Evolutionary conservation across 2,888 invertebrate species (phyloP), one percentile per base, ranked within the genome.

Genomic region (Aplocera efformata): DNA sequence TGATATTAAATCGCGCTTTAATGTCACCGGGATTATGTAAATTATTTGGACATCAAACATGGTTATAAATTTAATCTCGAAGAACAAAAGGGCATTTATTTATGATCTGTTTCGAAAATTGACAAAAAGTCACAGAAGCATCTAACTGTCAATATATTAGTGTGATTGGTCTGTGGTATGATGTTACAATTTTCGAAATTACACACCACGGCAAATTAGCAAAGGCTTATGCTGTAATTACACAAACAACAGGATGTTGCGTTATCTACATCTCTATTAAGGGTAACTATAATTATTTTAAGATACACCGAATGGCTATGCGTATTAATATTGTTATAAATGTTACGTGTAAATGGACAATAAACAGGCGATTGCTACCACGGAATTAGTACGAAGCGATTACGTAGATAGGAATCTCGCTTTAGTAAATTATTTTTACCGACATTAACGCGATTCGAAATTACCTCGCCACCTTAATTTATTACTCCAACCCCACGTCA

Each of bases 311-410:
- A 36, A 32, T 33, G 30, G 30, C 38, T 32, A 31, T 28, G 9
- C 13, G 2, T 17, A 17, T 17, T 17, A 17, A 58, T 60, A 53
- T 53, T 52, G 50, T 57, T 50, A 60, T 53, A 61, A 68, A 62
- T 57, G 54, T 53, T 62, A 66, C 67, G 63, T 70, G 70, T 72
- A 66, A 73, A 72, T 64, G 67, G 62, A 64, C 61, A 59, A 64
- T 60, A 67, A 72, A 69, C 61, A 59, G 60, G 53, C 57, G 59
- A 62, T 64, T 52, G 54, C 44, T 43, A 58, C 60, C 58, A 56
- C 62, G 66, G 59, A 72, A 75, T 79, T 77, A 73, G 72, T 70
- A 60, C 55, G 70, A 73, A 79, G 63, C 77, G 67, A 81, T 80
- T 81, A 79, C 60, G 44, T 42, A 59, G 82, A 82, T 81, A 80